Conservation (phyloP, 2,888 invertebrate species). For the Diaperis boleti region DNA sequence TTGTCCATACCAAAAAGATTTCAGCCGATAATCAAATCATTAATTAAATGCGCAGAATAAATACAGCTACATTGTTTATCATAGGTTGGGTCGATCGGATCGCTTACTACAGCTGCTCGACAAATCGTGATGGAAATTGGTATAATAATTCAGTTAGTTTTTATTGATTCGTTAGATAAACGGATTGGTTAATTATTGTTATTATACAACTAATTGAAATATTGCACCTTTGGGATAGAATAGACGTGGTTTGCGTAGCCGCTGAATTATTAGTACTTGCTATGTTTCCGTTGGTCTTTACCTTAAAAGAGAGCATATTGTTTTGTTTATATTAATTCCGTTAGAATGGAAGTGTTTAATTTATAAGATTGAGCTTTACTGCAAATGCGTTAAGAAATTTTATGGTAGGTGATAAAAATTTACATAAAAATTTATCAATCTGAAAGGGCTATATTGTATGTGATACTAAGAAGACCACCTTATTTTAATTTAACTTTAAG, state of each 20-base stretch:
- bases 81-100: slow-evolving; percentile 15
- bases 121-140: slow-evolving; percentile 32
- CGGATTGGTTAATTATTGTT: slow-evolving; percentile 29
- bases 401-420: slow-evolving; percentile 2
- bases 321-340: slow-evolving; percentile 3
- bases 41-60: slow-evolving; percentile 15
- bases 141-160: slow-evolving; percentile 29
- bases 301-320: slow-evolving; percentile 3
- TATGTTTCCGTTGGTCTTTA: neutral
- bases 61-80: slow-evolving; percentile 17
- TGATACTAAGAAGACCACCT: no score
- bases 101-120: slow-evolving; percentile 17
- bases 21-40: slow-evolving; percentile 17
- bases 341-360: slow-evolving; percentile 4
- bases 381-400: slow-evolving; percentile 3
- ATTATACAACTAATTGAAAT: slow-evolving; percentile 32
- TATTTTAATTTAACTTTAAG: no score
- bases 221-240: slow-evolving; percentile 20
- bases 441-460: neutral
- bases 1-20: slow-evolving; percentile 7
- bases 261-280: slow-evolving; percentile 6
- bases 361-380: slow-evolving; percentile 7
- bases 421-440: slow-evolving; percentile 8
- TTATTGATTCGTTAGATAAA: slow-evolving; percentile 29
- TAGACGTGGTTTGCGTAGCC: slow-evolving; percentile 2